phyloP scores from a whole-genome alignment of 1,140 invertebrate species.

The Lordiphosa stackelbergi region DNA sequence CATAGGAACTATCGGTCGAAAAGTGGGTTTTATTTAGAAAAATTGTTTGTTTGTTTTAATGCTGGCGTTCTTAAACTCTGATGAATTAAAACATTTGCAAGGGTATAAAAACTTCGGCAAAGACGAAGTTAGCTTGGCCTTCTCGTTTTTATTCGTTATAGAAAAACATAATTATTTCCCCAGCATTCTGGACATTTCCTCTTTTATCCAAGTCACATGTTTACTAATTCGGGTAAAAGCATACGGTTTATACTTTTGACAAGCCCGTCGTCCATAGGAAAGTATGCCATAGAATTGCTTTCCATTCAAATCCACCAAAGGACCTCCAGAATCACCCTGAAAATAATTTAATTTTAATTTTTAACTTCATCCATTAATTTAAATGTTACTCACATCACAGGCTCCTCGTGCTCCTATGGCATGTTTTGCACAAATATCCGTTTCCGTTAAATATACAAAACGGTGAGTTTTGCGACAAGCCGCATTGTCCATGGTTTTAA shows the following conservation, averaged over 20 bases:
- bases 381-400: slow-evolving; percentile 38
- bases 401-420: slow-evolving; percentile 28
- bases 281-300: slow-evolving; percentile 32
- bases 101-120: too few species aligned
- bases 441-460: slow-evolving; percentile 27
- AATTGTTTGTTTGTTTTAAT: too few species aligned
- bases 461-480: slow-evolving; percentile 5
- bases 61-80: too few species aligned
- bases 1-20: too few species aligned
- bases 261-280: slow-evolving; percentile 43
- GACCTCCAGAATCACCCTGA: slow-evolving; percentile 55
- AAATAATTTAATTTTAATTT: neutral
- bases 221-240: slow-evolving; percentile 46
- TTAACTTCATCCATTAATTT: neutral
- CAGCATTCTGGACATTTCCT: slow-evolving; percentile 12
- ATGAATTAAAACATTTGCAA: too few species aligned
- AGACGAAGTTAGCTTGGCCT: too few species aligned
- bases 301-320: slow-evolving; percentile 24
- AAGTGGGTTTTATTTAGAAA: too few species aligned
- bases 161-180: neutral
- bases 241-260: slow-evolving; percentile 20
- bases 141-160: too few species aligned
- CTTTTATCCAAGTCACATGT: slow-evolving; percentile 33
- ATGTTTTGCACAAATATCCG: slow-evolving; percentile 48
- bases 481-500: slow-evolving; percentile 19